A percentile compares a stretch with the other conserved stretches of the same genome.
Evolutionary conservation across 2,113 vertebrate species (phyloP).

Genomic region (Probosciger aterrimus): DNA sequence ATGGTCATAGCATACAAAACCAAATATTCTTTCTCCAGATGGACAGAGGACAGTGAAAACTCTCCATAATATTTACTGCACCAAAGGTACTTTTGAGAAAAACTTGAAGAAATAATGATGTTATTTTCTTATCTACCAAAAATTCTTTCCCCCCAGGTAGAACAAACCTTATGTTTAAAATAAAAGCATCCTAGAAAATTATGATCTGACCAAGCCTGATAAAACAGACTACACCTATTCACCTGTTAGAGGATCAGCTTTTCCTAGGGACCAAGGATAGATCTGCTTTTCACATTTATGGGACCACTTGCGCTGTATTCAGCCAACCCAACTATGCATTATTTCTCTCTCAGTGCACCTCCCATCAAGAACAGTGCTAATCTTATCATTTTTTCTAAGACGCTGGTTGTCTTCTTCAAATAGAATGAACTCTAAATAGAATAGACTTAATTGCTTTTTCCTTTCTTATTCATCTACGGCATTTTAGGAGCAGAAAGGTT

Average conservation of each 20-base stretch:
- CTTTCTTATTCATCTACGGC: neutral
- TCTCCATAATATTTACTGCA: neutral
- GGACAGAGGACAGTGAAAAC: neutral
- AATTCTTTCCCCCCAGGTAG: neutral
- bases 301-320: neutral
- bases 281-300: neutral
- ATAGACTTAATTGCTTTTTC: neutral
- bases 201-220: neutral
- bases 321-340: neutral
- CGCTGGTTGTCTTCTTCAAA: neutral
- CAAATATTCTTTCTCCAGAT: neutral
- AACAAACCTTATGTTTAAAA: constrained; percentile 40
- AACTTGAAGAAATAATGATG: neutral
- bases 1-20: neutral
- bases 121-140: neutral
- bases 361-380: neutral
- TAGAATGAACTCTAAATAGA: neutral
- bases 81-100: neutral
- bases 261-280: neutral
- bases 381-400: neutral
- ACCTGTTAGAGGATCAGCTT: neutral
- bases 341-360: neutral
- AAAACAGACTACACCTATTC: neutral
- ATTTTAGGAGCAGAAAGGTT: neutral
- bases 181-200: neutral